Conservation (phyloP, 2,888 invertebrate species). For the Pseudococcus jackbeardsleyi region DNA sequence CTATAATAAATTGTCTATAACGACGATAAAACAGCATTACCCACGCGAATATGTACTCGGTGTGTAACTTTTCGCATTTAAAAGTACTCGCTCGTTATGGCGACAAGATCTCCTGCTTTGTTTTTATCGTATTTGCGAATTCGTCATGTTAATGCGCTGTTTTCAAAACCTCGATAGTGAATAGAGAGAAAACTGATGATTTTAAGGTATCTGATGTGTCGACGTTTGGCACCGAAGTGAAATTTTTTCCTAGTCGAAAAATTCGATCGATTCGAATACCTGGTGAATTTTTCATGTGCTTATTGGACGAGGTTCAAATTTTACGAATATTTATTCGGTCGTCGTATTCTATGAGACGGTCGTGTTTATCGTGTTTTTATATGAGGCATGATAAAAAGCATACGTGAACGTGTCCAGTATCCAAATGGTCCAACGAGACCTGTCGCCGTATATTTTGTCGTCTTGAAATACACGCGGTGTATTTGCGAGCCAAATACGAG, state of each 20-base stretch:
- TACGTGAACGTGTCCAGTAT: constrained; percentile 36
- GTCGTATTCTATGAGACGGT: background rate
- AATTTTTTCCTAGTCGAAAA: background rate
- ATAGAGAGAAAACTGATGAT: background rate
- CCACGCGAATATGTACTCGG: background rate
- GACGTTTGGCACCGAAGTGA: background rate
- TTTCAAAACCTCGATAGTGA: background rate
- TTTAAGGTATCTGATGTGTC: background rate
- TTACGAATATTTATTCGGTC: background rate
- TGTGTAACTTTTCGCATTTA: constrained; percentile 33
- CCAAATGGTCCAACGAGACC: background rate
- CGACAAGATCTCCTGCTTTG: constrained; percentile 31
- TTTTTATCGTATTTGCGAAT: background rate
- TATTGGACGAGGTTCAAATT: constrained; percentile 8
- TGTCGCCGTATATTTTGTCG: background rate
- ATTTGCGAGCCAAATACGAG: background rate
- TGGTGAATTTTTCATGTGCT: background rate
- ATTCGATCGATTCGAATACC: background rate
- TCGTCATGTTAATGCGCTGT: background rate
- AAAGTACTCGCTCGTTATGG: background rate
- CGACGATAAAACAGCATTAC: constrained; percentile 3
- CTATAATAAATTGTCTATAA: constrained; percentile 18
- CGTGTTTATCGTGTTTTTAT: constrained; percentile 12
- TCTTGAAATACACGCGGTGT: background rate
- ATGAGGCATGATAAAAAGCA: constrained; percentile 11